Evolutionary conservation across 2,888 invertebrate species (phyloP).

Genomic region (Parthenolecanium corni): DNA sequence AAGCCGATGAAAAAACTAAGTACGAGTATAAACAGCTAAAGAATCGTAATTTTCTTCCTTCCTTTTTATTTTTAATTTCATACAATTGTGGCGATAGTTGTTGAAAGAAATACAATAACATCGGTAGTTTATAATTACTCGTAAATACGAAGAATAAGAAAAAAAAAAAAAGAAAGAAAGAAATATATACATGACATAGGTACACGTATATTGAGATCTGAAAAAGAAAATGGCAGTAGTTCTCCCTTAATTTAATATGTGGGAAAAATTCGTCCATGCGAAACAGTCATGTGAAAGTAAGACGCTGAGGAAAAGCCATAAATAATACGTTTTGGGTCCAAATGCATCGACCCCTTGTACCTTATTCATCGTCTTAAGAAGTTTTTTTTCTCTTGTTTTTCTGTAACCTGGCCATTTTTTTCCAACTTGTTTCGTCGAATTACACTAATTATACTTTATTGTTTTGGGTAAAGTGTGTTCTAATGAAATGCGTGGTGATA

Average conservation of each 20-base stretch:
- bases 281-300: slow-evolving; percentile 24
- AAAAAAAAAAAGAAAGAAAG: background rate
- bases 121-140: slow-evolving; percentile 4
- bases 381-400: too few relatives aligned
- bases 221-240: too few relatives aligned
- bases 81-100: background rate
- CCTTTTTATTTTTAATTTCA: background rate
- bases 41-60: too few relatives aligned
- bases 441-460: slow-evolving; percentile 17
- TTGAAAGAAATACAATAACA: slow-evolving; percentile 7
- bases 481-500: background rate
- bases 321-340: background rate
- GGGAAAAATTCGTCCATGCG: slow-evolving; percentile 18
- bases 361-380: background rate
- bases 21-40: too few relatives aligned
- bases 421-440: slow-evolving; percentile 1
- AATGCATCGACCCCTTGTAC: background rate
- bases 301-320: slow-evolving; percentile 2
- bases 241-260: background rate
- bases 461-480: background rate
- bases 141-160: background rate
- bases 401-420: background rate
- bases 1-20: too few relatives aligned
- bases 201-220: background rate
- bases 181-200: background rate